Evolutionary conservation across 2,888 invertebrate species (phyloP).

Genomic region (Mesorhabditis sp.): DNA sequence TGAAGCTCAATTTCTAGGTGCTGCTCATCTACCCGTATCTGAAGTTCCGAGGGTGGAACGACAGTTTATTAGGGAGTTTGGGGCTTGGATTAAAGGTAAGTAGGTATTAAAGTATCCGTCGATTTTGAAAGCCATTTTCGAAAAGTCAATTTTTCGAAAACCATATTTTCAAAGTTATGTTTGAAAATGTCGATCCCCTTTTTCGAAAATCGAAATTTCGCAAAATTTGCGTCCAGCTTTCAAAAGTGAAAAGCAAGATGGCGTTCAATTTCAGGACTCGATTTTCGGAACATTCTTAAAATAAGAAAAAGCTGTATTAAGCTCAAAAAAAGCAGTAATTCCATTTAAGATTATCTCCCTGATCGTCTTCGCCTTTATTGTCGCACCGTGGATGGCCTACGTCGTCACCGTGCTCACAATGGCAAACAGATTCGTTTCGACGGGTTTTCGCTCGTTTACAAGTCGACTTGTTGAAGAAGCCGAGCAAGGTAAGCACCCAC

Average conservation of each 20-base stretch:
- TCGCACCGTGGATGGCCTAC: constrained; percentile 46
- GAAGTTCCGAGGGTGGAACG: not conserved
- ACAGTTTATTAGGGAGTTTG: constrained; percentile 3
- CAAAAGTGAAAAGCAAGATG: too few relatives aligned
- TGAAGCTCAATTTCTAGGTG: not conserved
- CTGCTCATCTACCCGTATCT: not conserved
- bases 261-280: too few relatives aligned
- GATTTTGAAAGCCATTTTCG: not conserved
- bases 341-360: not conserved
- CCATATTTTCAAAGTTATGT: too few relatives aligned
- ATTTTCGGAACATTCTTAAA: not conserved
- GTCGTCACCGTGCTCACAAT: constrained; percentile 48
- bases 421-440: constrained; percentile 58
- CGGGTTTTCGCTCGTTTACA: constrained; percentile 57
- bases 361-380: constrained; percentile 8
- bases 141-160: too few relatives aligned
- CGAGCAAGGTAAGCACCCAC: constrained; percentile 57
- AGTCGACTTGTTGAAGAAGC: constrained; percentile 53
- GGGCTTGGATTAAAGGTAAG: not conserved
- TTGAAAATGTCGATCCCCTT: too few relatives aligned
- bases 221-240: too few relatives aligned
- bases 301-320: not conserved
- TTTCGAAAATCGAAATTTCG: too few relatives aligned
- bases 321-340: not conserved
- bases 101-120: not conserved